Percentiles rank a stretch among this genome's conserved stretches.
phyloP scores from a whole-genome alignment of 2,888 invertebrate genomes.

The Alloscopus bannaensis region DNA sequence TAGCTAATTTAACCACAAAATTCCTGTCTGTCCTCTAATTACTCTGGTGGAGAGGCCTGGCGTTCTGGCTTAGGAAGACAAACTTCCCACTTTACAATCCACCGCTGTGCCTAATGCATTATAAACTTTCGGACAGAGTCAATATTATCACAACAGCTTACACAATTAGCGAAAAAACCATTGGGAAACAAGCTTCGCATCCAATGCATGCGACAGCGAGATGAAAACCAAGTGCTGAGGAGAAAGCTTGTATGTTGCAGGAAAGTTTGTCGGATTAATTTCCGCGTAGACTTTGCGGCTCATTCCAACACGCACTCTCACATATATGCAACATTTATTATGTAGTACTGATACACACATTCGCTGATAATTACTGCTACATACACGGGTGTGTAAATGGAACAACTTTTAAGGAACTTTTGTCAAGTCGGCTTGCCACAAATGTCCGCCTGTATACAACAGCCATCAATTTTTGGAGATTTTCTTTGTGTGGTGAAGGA shows the following conservation, averaged over 20 bases:
- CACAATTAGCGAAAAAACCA: constrained; percentile 20
- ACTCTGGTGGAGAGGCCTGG: neutral
- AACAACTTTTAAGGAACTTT: constrained; percentile 26
- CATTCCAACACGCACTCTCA: neutral
- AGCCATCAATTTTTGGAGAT: constrained; percentile 8
- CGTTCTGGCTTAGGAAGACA: neutral
- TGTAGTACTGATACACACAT: neutral
- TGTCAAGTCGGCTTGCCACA: neutral
- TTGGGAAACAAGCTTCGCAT: neutral
- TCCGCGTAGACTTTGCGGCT: neutral
- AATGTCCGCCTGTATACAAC: neutral
- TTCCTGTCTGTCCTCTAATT: constrained; percentile 11
- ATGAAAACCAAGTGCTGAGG: neutral
- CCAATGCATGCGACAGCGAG: neutral
- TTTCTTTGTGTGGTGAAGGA: no score
- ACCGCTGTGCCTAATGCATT: neutral
- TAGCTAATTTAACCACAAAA: constrained; percentile 7
- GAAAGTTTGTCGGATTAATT: constrained; percentile 51
- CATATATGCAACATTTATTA: neutral
- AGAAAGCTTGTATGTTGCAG: neutral
- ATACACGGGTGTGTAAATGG: no score
- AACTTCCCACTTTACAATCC: neutral
- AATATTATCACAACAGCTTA: constrained; percentile 47
- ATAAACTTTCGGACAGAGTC: constrained; percentile 43
- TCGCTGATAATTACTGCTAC: neutral